Conservation (phyloP, 2,113 vertebrate genomes). For the Bungarus multicinctus region DNA sequence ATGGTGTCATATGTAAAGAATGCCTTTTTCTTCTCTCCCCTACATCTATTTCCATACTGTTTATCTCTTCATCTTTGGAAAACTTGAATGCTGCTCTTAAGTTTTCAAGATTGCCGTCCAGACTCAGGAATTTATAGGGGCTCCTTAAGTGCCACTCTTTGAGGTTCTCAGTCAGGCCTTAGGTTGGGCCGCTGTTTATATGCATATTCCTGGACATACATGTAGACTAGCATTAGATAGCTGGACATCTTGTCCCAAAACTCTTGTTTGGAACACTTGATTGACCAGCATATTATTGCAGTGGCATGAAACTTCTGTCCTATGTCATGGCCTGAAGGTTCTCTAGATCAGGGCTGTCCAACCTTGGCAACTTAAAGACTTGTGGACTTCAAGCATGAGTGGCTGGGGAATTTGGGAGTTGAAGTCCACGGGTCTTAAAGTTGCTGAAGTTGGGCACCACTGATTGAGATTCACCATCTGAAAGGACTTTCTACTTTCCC, state of each 20-base stretch:
- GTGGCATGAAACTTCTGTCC: background rate
- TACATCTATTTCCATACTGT: background rate
- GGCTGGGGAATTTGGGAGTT: background rate
- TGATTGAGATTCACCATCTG: background rate
- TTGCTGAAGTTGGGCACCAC: background rate
- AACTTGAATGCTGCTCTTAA: background rate
- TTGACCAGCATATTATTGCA: background rate
- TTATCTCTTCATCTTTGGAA: background rate
- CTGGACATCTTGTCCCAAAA: background rate
- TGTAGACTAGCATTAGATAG: background rate
- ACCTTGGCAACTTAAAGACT: background rate
- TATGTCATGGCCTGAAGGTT: background rate
- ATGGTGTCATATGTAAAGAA: background rate
- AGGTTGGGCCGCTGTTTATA: background rate
- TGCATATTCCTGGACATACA: background rate
- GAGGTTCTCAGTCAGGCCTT: background rate
- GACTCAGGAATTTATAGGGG: background rate
- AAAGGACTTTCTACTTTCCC: background rate
- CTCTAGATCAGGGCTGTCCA: background rate
- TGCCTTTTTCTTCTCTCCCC: background rate
- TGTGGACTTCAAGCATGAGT: background rate
- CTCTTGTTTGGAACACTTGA: background rate
- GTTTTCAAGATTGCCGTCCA: background rate
- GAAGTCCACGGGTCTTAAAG: background rate
- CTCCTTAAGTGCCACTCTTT: background rate